Conservation (phyloP, 2,888 invertebrate genomes). For the Cordylochernes scorpioides region DNA sequence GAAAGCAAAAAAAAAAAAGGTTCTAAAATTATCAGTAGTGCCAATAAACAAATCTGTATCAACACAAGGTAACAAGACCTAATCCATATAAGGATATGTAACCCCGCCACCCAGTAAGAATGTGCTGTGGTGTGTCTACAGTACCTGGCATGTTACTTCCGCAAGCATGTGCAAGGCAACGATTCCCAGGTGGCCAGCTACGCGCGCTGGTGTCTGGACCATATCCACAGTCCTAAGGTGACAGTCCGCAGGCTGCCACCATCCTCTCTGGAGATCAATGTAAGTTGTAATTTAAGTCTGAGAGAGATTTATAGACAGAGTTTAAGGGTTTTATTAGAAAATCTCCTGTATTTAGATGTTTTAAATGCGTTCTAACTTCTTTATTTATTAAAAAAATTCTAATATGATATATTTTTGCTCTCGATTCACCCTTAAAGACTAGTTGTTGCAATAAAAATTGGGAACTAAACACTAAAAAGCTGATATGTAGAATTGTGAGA, state of each 20-base stretch:
- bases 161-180: constrained; percentile 33
- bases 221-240: constrained; percentile 59
- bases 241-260: constrained; percentile 56
- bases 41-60: too few species aligned
- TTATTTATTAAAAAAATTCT: not conserved
- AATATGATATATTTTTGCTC: too few species aligned
- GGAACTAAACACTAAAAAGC: too few species aligned
- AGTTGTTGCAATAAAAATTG: too few species aligned
- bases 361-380: too few species aligned
- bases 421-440: too few species aligned
- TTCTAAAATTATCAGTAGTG: too few species aligned
- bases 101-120: too few species aligned
- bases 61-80: too few species aligned
- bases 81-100: not conserved
- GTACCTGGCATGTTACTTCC: constrained; percentile 48
- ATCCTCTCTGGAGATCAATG: constrained; percentile 71
- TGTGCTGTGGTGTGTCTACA: constrained; percentile 17
- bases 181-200: constrained; percentile 48
- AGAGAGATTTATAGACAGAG: not conserved
- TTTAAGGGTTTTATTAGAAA: not conserved
- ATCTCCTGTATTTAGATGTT: too few species aligned
- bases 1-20: too few species aligned
- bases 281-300: constrained; percentile 26
- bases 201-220: constrained; percentile 77
- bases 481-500: too few species aligned